Evolutionary conservation across 2,797 vertebrate species (phyloP).

Genomic region (Morus bassanus): DNA sequence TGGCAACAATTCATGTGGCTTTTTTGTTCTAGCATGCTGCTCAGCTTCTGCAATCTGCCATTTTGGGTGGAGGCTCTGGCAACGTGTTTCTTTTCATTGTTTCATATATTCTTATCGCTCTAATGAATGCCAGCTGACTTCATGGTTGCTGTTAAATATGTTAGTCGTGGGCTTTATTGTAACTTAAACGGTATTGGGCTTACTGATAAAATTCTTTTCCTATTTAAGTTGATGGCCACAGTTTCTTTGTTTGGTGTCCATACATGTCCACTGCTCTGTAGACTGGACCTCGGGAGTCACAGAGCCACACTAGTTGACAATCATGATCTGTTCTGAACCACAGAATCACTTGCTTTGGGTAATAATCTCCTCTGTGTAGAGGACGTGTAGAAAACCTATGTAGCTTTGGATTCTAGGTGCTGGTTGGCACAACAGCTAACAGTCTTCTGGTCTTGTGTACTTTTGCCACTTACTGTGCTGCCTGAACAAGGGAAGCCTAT

Average conservation of each 20-base stretch:
- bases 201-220: neutral
- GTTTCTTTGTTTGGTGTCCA: neutral
- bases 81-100: neutral
- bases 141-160: neutral
- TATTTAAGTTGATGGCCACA: neutral
- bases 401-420: neutral
- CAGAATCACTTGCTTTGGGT: neutral
- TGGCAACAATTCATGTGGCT: neutral
- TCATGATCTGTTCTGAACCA: neutral
- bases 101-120: neutral
- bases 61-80: neutral
- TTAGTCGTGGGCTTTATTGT: neutral
- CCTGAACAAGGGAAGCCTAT: neutral
- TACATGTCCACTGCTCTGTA: neutral
- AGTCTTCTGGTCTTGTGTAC: neutral
- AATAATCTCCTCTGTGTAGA: neutral
- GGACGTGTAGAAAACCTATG: neutral
- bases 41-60: rapidly evolving
- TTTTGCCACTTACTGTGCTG: neutral
- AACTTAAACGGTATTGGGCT: neutral
- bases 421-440: neutral
- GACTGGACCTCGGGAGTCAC: neutral
- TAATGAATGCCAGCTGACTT: neutral
- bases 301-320: neutral
- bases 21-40: no score